Conservation (phyloP, 2,797 vertebrate genomes). For the Coluber constrictor region DNA sequence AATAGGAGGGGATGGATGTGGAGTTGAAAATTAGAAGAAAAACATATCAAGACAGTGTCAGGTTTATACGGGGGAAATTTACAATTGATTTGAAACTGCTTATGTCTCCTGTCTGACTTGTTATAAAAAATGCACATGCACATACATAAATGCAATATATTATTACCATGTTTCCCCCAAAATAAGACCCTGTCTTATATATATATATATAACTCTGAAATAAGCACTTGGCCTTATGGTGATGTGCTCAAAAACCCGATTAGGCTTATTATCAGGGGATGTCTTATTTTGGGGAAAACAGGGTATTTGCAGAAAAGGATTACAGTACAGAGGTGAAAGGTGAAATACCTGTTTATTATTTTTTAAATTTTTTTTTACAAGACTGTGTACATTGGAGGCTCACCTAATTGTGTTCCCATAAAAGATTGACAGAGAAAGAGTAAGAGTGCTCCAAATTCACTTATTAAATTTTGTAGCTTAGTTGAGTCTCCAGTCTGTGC, state of each 20-base stretch:
- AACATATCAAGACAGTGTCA: slow-evolving; percentile 29
- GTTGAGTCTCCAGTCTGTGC: background rate
- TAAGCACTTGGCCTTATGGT: too few relatives aligned
- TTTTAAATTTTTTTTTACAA: background rate
- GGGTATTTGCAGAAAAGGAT: background rate
- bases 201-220: too few relatives aligned
- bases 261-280: too few relatives aligned
- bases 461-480: background rate
- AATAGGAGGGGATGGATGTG: slow-evolving; percentile 39
- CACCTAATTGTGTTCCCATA: background rate
- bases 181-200: too few relatives aligned
- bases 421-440: background rate
- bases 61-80: slow-evolving; percentile 15
- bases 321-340: background rate
- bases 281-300: too few relatives aligned
- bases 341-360: background rate
- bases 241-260: too few relatives aligned
- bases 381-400: background rate
- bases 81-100: slow-evolving; percentile 15
- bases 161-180: too few relatives aligned
- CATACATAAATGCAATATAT: background rate
- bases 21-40: background rate
- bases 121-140: background rate
- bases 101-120: slow-evolving; percentile 24
- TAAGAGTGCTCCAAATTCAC: background rate